Base-by-base conservation (phyloP, 2,888 invertebrate genomes). In the Zele albiditarsus region DNA sequence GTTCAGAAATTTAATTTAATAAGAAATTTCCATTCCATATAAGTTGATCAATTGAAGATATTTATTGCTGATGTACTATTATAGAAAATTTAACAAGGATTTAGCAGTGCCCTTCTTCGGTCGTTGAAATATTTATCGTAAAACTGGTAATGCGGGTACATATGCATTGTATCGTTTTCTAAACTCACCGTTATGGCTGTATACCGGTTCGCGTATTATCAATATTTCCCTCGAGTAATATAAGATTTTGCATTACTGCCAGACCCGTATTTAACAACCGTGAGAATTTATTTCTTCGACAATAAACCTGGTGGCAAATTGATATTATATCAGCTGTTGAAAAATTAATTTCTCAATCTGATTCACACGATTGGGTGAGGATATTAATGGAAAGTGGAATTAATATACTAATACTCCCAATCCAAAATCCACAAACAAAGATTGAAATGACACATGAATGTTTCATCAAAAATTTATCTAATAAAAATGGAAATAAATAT, bases 191-290 rank as follows among this genome's bases (percentile, higher is more conserved):
- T 68, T 49, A 68, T 28, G 27, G 23, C 31, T 25, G 31, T 46
- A 28, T 68, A 68, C 68, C 68, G 68, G 68, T 68, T 68, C 28
- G n/a, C 6, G 53, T 53, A 53, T 68, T 68, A 68, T 68, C 68
- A 49, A 68, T 31, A 28, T 27, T 49, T 46, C n/a, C 16, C 14
- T 12, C 25, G 25, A 42, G 46, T 16, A 23, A 66, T 53, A 53
- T 53, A 66, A 66, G 66, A 66, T 66, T 66, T n/a, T 25, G 16
- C 66, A 66, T 66, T 46, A 66, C 46, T 6, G 16, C 66, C 23
- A 66, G 12, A 66, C 46, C 12, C 23, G 66, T 38, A 66, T 46
- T 68, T 68, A 68, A 68, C 68, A 53, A 68, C 28, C 68, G 49
- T 68, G 68, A 68, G 68, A 68, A 68, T 68, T 68, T 68, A 68